Percentiles rank a stretch among this genome's conserved stretches.
Conservation (phyloP, 2,113 vertebrate genomes). For the Amblyopsis rosae region DNA sequence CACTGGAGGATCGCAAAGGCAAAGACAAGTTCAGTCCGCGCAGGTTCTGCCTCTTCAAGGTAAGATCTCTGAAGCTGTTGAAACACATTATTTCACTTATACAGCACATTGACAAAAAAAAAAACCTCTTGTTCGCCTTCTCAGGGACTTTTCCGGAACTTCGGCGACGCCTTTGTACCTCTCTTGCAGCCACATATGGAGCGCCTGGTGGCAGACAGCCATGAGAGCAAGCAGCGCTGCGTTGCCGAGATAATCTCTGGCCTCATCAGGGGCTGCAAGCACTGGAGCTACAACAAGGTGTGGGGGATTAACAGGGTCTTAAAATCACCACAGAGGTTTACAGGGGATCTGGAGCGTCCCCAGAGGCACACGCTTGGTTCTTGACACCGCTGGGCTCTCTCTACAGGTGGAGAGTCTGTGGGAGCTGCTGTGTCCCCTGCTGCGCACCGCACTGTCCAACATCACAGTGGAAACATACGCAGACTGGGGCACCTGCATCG, state of each 20-base stretch:
- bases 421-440: conserved; percentile 87
- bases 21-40: conserved; percentile 98
- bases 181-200: conserved; percentile 90
- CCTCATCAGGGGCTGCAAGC: conserved; percentile 93
- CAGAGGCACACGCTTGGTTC: background rate
- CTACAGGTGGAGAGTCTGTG: conserved; percentile 91
- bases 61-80: conserved; percentile 47
- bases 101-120: background rate
- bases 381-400: conserved; percentile 32
- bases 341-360: too few species aligned
- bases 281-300: conserved; percentile 95
- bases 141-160: conserved; percentile 96
- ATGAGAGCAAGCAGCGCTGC: conserved; percentile 95
- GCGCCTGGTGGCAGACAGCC: conserved; percentile 86
- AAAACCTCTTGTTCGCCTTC: background rate
- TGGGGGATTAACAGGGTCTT: background rate
- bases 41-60: conserved; percentile 98
- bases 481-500: conserved; percentile 97
- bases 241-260: conserved; percentile 96
- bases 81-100: background rate
- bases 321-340: background rate
- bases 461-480: conserved; percentile 94
- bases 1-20: conserved; percentile 96
- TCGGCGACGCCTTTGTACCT: conserved; percentile 87
- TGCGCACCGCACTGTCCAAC: conserved; percentile 90